Base-by-base conservation (phyloP, 2,797 vertebrate species). In the Distichodus sexfasciatus region DNA sequence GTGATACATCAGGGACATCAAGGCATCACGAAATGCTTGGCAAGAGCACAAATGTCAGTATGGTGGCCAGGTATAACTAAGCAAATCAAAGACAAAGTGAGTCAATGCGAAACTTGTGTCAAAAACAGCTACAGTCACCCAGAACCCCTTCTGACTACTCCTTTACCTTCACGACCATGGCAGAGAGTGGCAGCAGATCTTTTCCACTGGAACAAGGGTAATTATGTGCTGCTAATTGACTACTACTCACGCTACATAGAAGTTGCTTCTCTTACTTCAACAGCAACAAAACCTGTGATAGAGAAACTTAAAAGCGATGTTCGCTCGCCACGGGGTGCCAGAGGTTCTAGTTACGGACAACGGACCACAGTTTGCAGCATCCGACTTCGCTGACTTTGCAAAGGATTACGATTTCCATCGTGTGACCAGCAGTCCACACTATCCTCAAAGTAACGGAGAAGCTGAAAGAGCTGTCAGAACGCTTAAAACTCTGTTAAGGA, bases 21-120 rank as follows among this genome's bases (percentile, higher is more conserved):
- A 46, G 60, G 60, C 15, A 64, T 36, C 12, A 36, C 28, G 24
- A 36, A 63, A 15, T 50, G 46, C 28, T 48, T 64, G 12, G 43
- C 21, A 64, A 5, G 47, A 11, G 29, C 29, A 9, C 26, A 35
- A 10, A 10, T 19, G 41, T 48, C 28, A 2, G 6, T 63, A 8
- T 63, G 43, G 60, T 63, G 61, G 44, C 61, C 31, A 12, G 21
- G 31, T 1, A 51, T 38, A 23, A 51, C 33, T 5, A 50, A 26
- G 8, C 61, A 64, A 24, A 64, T 64, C 12, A 48, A 47, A 50
- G 46, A 50, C 28, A 64, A 36, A 64, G 43, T 63, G 21, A 50
- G n/a, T n/a, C n/a, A n/a, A n/a, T n/a, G n/a, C n/a, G n/a, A n/a
- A n/a, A n/a, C n/a, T n/a, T n/a, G n/a, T n/a, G n/a, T n/a, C n/a